Base-by-base conservation (phyloP, 1,140 invertebrate species). In the Coenobita brevimanus region DNA sequence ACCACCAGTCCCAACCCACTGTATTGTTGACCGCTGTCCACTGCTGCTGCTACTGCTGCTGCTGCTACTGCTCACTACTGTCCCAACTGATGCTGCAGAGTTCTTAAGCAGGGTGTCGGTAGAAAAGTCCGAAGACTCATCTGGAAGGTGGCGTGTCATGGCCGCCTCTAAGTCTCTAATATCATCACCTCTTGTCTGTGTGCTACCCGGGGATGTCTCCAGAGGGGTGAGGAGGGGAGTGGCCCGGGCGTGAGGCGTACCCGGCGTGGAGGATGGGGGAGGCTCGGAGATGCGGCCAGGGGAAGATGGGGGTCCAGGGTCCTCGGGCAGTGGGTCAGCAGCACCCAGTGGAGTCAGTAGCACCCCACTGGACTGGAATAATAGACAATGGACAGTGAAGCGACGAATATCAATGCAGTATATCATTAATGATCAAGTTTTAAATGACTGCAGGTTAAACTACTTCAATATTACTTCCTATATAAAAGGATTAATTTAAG, bases 151-250 rank as follows among this genome's bases (percentile, higher is more conserved):
- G 92, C 98, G 98, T 30, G 97, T 98, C 97, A 98, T 99, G 17
- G 97, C 97, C 91, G 98, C 97, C 92, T 99, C 97, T 88, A 98
- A 93, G 91, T 98, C 97, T 92, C 97, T 97, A 0, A 98, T 97
- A 0, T 96, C 96, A 2, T 95, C 94, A 2, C 88, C 89, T 27
- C 78, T 79, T 15, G 60, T 88, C 17, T 69, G 85, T 33, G 81
- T 38, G 60, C 46, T 50, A 17, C 6, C 46, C 46, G 46, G 46
- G 17, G 46, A 50, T 6, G 46, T 17, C 62, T 57, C n/a, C 46
- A 60, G 50, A 54, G 60, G 4, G 80, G 80, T 15, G 46, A 82
- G 17, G 69, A 67, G 33, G 62, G 80, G 8, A 54, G 30, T 38
- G 54, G 57, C n/a, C 80, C 54, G 27, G 80, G 54, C 54, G 62